Conservation (phyloP, 37 sponge, comb jelly and placozoan species). For the Mnemiopsis leidyi region DNA sequence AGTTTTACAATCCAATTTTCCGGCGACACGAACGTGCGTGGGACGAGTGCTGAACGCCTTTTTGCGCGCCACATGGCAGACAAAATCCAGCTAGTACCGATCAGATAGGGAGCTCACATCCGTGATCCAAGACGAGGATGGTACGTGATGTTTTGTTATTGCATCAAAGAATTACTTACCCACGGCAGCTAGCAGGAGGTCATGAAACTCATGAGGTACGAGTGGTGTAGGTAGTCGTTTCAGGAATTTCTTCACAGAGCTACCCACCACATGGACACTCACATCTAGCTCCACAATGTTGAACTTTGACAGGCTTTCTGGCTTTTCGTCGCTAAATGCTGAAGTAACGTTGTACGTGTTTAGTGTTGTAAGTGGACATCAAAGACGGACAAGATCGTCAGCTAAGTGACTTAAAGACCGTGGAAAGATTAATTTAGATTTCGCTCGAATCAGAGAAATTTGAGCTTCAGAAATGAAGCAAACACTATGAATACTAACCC, state of each 20-base stretch:
- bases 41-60: background rate
- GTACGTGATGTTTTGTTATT: background rate
- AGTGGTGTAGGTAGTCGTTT: slow-evolving; percentile 44
- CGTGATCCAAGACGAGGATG: background rate
- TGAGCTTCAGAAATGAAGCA: background rate
- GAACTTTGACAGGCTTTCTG: slow-evolving; percentile 48
- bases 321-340: slow-evolving; percentile 16
- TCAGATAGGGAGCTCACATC: background rate
- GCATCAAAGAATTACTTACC: background rate
- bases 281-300: slow-evolving; percentile 44
- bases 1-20: background rate
- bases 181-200: slow-evolving; percentile 10
- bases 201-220: slow-evolving; percentile 48
- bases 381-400: too few species aligned
- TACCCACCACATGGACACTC: slow-evolving; percentile 51
- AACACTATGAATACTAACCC: background rate
- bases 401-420: background rate
- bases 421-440: background rate
- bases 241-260: slow-evolving; percentile 30
- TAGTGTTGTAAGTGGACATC: too few species aligned
- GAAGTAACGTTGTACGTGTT: background rate
- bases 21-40: slow-evolving; percentile 4
- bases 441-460: background rate
- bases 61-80: background rate
- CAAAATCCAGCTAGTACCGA: background rate